Evolutionary conservation across 2,113 vertebrate genomes (phyloP).

Genomic region (Corythoichthys intestinalis): DNA sequence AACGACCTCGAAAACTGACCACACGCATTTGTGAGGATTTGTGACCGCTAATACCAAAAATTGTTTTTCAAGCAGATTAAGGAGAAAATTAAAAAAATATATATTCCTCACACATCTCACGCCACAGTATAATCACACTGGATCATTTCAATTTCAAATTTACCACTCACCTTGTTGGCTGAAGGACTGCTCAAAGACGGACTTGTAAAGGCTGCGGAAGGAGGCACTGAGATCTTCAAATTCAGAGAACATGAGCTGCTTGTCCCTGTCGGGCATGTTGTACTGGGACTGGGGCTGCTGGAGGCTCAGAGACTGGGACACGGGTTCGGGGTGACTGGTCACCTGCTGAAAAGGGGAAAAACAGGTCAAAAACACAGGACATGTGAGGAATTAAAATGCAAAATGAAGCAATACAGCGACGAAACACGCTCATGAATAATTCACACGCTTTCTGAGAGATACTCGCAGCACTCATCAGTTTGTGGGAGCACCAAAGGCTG

Average conservation of each 20-base stretch:
- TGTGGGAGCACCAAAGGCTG: conserved; percentile 16
- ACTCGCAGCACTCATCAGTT: conserved; percentile 20
- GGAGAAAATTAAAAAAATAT: not conserved
- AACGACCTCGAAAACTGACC: not conserved
- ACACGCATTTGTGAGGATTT: not conserved
- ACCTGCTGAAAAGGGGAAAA: conserved; percentile 72
- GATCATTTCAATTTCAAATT: not conserved
- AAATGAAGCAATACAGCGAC: conserved; percentile 2
- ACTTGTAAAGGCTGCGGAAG: conserved; percentile 92
- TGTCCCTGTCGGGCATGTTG: conserved; percentile 85
- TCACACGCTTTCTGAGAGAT: conserved; percentile 26
- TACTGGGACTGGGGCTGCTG: conserved; percentile 83
- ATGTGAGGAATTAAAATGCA: conserved; percentile 8
- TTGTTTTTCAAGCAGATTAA: not conserved
- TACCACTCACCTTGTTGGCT: conserved; percentile 82
- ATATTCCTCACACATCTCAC: not conserved
- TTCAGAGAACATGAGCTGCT: conserved; percentile 85
- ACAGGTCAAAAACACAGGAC: conserved; percentile 1
- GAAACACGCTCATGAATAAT: conserved; percentile 20
- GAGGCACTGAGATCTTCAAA: conserved; percentile 97
- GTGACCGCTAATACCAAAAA: not conserved
- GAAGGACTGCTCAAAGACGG: conserved; percentile 90
- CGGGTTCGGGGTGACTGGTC: conserved; percentile 80
- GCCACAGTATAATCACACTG: not conserved
- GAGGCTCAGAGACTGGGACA: conserved; percentile 80